A percentile compares a stretch with the other conserved stretches of the same genome.
Evolutionary conservation across 1,140 invertebrate genomes (phyloP).

Genomic region (Pogonomyrmex californicus): DNA sequence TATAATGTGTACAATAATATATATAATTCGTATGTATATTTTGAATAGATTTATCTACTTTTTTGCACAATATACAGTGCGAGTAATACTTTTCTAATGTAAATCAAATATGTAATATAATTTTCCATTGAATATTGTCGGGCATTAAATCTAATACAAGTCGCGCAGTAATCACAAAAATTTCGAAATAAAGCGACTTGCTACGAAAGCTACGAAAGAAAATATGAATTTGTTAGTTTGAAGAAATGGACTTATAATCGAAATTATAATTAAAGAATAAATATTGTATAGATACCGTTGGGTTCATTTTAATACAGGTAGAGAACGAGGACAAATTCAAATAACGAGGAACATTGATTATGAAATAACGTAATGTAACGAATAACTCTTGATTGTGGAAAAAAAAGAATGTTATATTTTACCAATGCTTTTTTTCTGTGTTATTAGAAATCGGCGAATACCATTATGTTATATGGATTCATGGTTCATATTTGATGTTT

Average conservation of each 20-base stretch:
- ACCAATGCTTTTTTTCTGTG: background rate
- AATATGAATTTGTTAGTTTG: slow-evolving; percentile 13
- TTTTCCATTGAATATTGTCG: slow-evolving; percentile 34
- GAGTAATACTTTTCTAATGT: slow-evolving; percentile 30
- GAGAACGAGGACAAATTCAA: slow-evolving; percentile 16
- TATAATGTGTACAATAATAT: slow-evolving; percentile 20
- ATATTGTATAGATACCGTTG: slow-evolving; percentile 26
- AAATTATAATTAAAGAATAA: slow-evolving; percentile 31
- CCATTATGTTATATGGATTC: background rate
- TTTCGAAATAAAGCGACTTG: slow-evolving; percentile 31
- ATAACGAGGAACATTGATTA: slow-evolving; percentile 29
- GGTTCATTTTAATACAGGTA: slow-evolving; percentile 28
- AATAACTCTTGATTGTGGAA: background rate
- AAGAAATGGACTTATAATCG: background rate
- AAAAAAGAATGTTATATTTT: slow-evolving; percentile 10
- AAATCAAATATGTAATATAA: slow-evolving; percentile 30
- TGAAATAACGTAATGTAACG: slow-evolving; percentile 33
- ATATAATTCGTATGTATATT: background rate
- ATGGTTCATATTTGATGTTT: slow-evolving; percentile 62
- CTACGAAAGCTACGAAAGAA: background rate
- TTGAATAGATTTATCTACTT: slow-evolving; percentile 14
- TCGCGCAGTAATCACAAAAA: slow-evolving; percentile 3
- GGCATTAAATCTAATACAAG: slow-evolving; percentile 40
- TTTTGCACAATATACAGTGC: slow-evolving; percentile 17
- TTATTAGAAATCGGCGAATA: background rate